These are phyloP conservation scores for Silurus asotus DNA, from an alignment of 2,113 vertebrate genomes.

Conservation along the genomic window DNA sequence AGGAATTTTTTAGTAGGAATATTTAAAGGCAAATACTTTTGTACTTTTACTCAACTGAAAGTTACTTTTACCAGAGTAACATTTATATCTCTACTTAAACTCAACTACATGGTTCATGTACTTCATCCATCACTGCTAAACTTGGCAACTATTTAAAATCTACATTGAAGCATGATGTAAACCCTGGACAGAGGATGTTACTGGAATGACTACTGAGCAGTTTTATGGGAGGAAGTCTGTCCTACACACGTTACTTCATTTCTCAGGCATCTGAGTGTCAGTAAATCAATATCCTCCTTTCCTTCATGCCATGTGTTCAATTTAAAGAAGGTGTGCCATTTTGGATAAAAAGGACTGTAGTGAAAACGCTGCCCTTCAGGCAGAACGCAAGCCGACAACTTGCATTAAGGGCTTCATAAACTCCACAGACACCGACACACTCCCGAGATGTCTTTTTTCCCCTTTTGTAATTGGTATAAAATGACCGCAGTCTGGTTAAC, in stretches of 20 bases:
- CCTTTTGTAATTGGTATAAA: constrained; percentile 50
- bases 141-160: constrained; percentile 7
- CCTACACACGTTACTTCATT: constrained; percentile 54
- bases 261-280: constrained; percentile 61
- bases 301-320: constrained; percentile 45
- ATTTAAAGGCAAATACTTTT: no score
- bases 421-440: constrained; percentile 57
- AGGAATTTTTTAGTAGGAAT: no score
- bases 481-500: constrained; percentile 51
- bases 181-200: background rate
- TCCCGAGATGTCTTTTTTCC: constrained; percentile 47
- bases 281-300: constrained; percentile 57
- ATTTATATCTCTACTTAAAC: no score
- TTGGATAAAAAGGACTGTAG: constrained; percentile 40
- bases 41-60: no score
- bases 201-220: constrained; percentile 25
- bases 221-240: constrained; percentile 54
- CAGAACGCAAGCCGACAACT: constrained; percentile 57
- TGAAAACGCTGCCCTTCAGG: constrained; percentile 45
- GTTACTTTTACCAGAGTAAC: no score
- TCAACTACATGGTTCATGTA: no score
- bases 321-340: constrained; percentile 53
- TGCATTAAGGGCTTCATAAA: constrained; percentile 65
- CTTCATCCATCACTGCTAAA: background rate
- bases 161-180: background rate